phyloP scores from a whole-genome alignment of 2,888 invertebrate genomes.

The Mechanitis mazaeus region DNA sequence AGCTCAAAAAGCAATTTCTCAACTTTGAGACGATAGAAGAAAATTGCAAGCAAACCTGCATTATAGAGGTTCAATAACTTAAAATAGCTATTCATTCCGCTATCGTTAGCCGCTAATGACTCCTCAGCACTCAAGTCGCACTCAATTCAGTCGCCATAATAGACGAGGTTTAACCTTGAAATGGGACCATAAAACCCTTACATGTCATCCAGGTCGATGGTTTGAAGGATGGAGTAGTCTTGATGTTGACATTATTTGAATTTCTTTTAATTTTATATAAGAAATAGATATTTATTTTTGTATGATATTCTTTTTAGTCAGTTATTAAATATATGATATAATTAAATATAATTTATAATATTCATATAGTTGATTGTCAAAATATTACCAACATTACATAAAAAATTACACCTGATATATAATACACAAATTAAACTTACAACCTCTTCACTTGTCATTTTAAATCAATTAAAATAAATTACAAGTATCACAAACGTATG shows the following conservation, averaged over 20 bases:
- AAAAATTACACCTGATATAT: too few species aligned
- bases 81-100: conserved; percentile 27
- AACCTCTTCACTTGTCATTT: too few species aligned
- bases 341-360: too few species aligned
- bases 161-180: conserved; percentile 48
- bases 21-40: conserved; percentile 1
- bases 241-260: conserved; percentile 37
- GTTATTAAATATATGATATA: background rate
- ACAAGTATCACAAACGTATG: conserved; percentile 38
- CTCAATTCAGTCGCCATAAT: conserved; percentile 47
- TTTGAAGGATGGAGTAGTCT: conserved; percentile 33
- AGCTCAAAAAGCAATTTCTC: background rate
- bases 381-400: too few species aligned
- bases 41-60: conserved; percentile 4
- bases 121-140: conserved; percentile 27
- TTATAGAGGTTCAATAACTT: conserved; percentile 21
- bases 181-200: conserved; percentile 56
- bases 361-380: too few species aligned
- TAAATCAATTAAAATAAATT: background rate
- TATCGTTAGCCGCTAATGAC: conserved; percentile 33
- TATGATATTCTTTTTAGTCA: background rate
- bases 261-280: background rate
- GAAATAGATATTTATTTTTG: background rate
- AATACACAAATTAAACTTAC: too few species aligned
- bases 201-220: conserved; percentile 52